A percentile compares a stretch with the other conserved stretches of the same genome.
Conservation (phyloP, 2,113 vertebrate species). For the Fulmarus glacialis region DNA sequence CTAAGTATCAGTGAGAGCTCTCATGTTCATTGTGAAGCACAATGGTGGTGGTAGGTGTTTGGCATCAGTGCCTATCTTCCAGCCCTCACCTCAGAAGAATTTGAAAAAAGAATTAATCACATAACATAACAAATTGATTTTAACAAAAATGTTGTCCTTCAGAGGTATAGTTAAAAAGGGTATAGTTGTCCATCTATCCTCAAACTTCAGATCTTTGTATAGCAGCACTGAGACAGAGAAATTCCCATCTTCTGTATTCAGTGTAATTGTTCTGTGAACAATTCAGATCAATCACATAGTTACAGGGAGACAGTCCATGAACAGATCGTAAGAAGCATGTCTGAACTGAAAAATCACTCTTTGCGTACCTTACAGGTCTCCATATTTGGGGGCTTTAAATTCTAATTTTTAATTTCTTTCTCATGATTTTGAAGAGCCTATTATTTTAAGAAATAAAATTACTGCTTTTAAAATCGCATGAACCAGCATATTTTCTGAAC, state of each 20-base stretch:
- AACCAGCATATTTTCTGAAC: not conserved
- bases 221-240: conserved; percentile 79
- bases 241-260: conserved; percentile 80
- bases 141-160: conserved; percentile 79
- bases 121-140: conserved; percentile 74
- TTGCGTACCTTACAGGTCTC: not conserved
- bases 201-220: conserved; percentile 77
- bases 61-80: not conserved
- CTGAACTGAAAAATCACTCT: not conserved
- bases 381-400: not conserved
- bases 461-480: not conserved
- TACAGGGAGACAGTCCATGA: not conserved
- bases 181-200: conserved; percentile 75
- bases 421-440: not conserved
- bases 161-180: conserved; percentile 76
- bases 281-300: not conserved
- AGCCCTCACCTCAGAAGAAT: not conserved
- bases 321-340: not conserved
- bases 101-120: not conserved
- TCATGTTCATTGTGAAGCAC: not conserved
- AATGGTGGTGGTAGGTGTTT: not conserved
- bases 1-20: not conserved
- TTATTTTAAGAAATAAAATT: not conserved
- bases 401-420: not conserved
- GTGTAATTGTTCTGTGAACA: conserved; percentile 72